Conservation (phyloP, 2,797 vertebrate genomes). For the Natrix natrix region DNA sequence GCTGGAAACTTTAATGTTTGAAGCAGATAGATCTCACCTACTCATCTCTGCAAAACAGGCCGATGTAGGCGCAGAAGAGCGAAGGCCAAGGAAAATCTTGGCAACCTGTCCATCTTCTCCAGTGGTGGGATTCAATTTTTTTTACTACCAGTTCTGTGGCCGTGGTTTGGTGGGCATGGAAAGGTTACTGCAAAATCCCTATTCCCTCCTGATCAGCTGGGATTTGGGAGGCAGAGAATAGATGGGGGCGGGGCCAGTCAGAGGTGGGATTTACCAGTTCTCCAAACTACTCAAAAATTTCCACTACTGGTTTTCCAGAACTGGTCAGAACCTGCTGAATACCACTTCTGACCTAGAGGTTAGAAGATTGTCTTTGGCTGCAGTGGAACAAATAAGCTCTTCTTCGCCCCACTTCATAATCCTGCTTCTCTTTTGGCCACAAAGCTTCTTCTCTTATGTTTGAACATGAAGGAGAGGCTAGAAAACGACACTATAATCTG, state of each 20-base stretch:
- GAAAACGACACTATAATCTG: not conserved
- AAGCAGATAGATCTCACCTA: not conserved
- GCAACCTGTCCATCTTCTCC: not conserved
- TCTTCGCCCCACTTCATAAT: not conserved
- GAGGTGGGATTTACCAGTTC: too few species aligned
- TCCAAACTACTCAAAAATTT: too few species aligned
- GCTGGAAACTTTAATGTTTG: not conserved
- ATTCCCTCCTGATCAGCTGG: too few species aligned
- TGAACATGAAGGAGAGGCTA: not conserved
- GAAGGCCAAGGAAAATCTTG: not conserved
- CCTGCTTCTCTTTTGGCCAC: not conserved
- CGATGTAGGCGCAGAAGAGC: not conserved
- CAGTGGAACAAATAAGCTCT: not conserved
- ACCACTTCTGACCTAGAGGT: too few species aligned
- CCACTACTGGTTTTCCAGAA: too few species aligned
- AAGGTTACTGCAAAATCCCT: too few species aligned
- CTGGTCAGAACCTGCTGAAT: too few species aligned
- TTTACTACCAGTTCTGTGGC: too few species aligned
- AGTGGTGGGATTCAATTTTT: too few species aligned
- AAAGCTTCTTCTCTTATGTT: not conserved
- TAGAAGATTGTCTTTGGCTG: not conserved
- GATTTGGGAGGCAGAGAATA: too few species aligned
- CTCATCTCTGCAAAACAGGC: not conserved
- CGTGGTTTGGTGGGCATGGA: too few species aligned
- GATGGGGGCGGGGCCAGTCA: too few species aligned